A percentile compares a stretch with the other conserved stretches of the same genome.
phyloP scores from a whole-genome alignment of 2,888 invertebrate species.

The Omphaloscelis lunosa region DNA sequence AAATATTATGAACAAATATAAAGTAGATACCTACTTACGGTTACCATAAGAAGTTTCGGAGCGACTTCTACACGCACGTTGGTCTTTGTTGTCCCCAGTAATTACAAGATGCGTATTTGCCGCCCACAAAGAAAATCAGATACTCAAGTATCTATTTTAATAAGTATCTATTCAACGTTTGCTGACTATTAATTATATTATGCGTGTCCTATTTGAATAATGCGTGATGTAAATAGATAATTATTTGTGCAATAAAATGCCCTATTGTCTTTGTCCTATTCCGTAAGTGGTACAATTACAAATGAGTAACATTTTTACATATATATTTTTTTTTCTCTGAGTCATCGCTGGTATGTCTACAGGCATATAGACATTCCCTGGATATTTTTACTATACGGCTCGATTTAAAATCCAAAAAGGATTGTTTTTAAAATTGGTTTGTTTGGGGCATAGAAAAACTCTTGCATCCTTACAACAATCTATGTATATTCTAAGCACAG shows the following conservation, averaged over 20 bases:
- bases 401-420: no score
- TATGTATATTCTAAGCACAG: not conserved
- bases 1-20: not conserved
- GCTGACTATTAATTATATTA: constrained; percentile 5
- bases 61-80: constrained; percentile 7
- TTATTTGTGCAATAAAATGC: constrained; percentile 35
- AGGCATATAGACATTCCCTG: not conserved
- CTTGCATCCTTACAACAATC: no score
- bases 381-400: not conserved
- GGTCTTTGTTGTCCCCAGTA: not conserved
- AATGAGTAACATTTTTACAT: constrained; percentile 16
- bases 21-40: not conserved
- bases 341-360: not conserved
- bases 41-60: constrained; percentile 7
- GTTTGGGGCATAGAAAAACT: not conserved
- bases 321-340: not conserved
- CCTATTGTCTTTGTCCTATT: constrained; percentile 23
- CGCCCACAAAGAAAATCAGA: not conserved
- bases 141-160: constrained; percentile 2
- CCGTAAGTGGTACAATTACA: constrained; percentile 18
- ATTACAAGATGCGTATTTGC: not conserved
- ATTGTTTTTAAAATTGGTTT: not conserved
- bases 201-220: constrained; percentile 43
- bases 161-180: constrained; percentile 10
- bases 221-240: constrained; percentile 43